A percentile compares a stretch with the other conserved stretches of the same genome.
Evolutionary conservation across 2,797 vertebrate species (phyloP).

Genomic region (Scolopax bukidnonensis): DNA sequence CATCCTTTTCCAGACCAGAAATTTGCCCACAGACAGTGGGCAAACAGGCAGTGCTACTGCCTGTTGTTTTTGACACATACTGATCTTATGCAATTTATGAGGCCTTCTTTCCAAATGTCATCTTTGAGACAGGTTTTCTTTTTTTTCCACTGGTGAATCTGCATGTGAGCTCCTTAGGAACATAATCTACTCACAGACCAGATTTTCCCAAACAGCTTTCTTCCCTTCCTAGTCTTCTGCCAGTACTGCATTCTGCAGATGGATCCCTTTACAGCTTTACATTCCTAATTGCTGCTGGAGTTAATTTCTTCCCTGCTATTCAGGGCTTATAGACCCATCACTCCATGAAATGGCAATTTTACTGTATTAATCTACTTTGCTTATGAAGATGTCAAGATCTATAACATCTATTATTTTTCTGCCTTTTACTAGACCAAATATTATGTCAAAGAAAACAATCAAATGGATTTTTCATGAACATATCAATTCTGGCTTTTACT

Average conservation of each 20-base stretch:
- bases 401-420: slow-evolving; percentile 17
- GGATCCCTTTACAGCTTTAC: not conserved
- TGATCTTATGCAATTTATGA: not conserved
- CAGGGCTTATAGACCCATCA: not conserved
- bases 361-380: not conserved
- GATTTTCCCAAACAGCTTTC: not conserved
- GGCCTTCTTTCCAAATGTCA: not conserved
- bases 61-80: not conserved
- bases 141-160: fast-evolving
- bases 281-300: not conserved
- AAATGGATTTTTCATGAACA: not conserved
- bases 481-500: not conserved
- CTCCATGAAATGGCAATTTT: not conserved
- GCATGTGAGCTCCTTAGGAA: not conserved
- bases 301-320: not conserved
- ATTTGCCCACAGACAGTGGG: not conserved
- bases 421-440: not conserved
- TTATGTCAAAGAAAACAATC: not conserved
- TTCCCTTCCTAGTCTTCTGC: not conserved
- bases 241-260: not conserved
- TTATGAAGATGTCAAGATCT: not conserved
- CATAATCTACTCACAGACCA: not conserved
- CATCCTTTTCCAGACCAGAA: not conserved
- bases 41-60: not conserved
- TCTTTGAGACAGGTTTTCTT: not conserved